These are phyloP conservation scores for Philereme transversata DNA, from an alignment of 2,888 invertebrate species.

Conservation along the genomic window DNA sequence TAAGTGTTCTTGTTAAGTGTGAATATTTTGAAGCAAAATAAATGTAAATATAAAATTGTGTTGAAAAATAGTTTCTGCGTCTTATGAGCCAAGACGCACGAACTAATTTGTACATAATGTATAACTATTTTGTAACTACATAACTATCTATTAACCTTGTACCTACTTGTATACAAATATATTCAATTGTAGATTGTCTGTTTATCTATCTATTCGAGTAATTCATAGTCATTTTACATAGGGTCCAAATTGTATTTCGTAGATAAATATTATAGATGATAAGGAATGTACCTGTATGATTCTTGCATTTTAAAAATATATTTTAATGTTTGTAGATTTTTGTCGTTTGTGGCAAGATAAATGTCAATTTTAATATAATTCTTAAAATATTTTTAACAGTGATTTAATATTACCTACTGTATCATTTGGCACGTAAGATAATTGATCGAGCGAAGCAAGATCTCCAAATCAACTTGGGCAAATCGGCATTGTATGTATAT, in stretches of 20 bases:
- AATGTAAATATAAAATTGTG: conserved; percentile 2
- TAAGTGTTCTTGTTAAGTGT: neutral
- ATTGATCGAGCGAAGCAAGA: too few relatives aligned
- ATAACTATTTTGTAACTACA: conserved; percentile 34
- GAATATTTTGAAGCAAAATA: neutral
- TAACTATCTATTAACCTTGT: conserved; percentile 1
- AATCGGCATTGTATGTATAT: too few relatives aligned
- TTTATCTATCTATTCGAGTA: neutral
- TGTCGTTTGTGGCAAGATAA: neutral
- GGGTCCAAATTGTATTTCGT: conserved; percentile 52
- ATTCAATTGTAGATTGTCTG: conserved; percentile 4
- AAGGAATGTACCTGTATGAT: conserved; percentile 27
- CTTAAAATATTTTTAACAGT: neutral
- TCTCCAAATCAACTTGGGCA: too few relatives aligned
- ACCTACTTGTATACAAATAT: neutral
- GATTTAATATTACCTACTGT: neutral
- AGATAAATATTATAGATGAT: conserved; percentile 17
- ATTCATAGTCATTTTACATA: conserved; percentile 45
- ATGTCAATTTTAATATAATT: conserved; percentile 1
- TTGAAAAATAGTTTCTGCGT: conserved; percentile 62
- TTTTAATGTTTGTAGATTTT: neutral
- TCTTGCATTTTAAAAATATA: conserved; percentile 31
- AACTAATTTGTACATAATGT: conserved; percentile 46
- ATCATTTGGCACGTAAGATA: too few relatives aligned
- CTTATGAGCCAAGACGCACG: conserved; percentile 74